Evolutionary conservation across 2,797 vertebrate genomes (phyloP), one percentile per base, ranked within the genome.

Genomic region (Microctenopoma lineatum): DNA sequence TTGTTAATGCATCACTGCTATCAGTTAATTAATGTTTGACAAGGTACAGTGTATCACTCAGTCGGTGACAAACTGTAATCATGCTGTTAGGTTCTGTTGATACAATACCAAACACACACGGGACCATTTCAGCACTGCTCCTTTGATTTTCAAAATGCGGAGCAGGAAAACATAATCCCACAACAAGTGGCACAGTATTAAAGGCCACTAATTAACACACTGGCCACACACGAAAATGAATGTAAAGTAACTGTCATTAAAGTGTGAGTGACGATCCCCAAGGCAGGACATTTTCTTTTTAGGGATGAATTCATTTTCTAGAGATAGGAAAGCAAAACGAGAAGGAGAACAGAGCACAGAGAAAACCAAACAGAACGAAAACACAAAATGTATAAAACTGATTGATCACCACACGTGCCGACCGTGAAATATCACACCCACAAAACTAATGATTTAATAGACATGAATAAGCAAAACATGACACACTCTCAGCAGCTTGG

Each of bases 1-100:
- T 59, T 84, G 70, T 75, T 84, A 86, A 81, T 71, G 72, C 75
- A 72, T 84, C 84, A 57, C 69, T 45, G 77, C 90, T 90, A 92
- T 93, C 88, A 89, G 87, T 92, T 92, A 92, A 92, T 93, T 91
- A 90, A 90, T 92, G 89, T 91, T 89, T 92, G 89, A 92, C 91
- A 86, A 81, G 87, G 85, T 88, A 83, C 87, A 84, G 86, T 86
- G 90, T 90, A 90, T 92, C 87, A 89, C 66, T 91, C 85, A 75
- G 86, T 64, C 72, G 45, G 74, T 81, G 89, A 89, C 89, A 86
- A 84, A 87, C 84, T 89, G 90, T 86, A 89, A 87, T 90, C 83
- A 71, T 34, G 84, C 84, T 80, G 89, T 73, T 76, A 71, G 59
- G 70, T 87, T 88, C 79, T 87, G 88, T 90, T 91, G 88, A 90